Conservation (phyloP, 2,797 vertebrate species). For the Danio kyathit region DNA sequence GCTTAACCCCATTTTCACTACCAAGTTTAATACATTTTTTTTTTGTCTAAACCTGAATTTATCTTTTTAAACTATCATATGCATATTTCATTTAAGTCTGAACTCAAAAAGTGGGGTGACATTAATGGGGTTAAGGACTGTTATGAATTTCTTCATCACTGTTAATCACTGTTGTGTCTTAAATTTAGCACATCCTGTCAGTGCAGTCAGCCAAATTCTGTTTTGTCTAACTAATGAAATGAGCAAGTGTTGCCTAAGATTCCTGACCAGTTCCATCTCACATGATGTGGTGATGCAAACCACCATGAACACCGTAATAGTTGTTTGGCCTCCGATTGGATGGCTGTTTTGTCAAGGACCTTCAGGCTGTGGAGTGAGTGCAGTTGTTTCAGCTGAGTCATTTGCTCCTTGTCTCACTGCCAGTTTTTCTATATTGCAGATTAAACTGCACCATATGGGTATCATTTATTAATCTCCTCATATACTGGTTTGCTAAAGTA, state of each 20-base stretch:
- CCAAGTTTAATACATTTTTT: no score
- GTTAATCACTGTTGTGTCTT: background rate
- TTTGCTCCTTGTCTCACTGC: constrained; percentile 16
- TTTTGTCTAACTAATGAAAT: background rate
- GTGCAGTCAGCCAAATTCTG: background rate
- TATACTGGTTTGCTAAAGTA: no score
- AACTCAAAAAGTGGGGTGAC: no score
- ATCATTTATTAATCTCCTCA: background rate
- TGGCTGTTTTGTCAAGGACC: constrained; percentile 12
- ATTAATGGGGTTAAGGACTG: no score
- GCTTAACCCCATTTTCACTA: no score
- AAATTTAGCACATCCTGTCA: background rate
- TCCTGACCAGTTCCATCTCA: background rate
- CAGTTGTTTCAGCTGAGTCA: constrained; percentile 33
- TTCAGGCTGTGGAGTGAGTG: constrained; percentile 12
- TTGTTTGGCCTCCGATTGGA: constrained; percentile 32
- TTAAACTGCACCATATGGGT: background rate
- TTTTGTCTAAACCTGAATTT: no score
- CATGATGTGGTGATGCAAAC: background rate
- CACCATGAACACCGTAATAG: background rate
- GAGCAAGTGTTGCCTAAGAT: background rate
- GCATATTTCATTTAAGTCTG: no score
- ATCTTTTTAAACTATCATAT: no score
- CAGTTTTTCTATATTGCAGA: constrained; percentile 8
- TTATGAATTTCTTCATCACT: no score